Base-by-base conservation (phyloP, 1,140 invertebrate species). In the Pseudoatta argentina region DNA sequence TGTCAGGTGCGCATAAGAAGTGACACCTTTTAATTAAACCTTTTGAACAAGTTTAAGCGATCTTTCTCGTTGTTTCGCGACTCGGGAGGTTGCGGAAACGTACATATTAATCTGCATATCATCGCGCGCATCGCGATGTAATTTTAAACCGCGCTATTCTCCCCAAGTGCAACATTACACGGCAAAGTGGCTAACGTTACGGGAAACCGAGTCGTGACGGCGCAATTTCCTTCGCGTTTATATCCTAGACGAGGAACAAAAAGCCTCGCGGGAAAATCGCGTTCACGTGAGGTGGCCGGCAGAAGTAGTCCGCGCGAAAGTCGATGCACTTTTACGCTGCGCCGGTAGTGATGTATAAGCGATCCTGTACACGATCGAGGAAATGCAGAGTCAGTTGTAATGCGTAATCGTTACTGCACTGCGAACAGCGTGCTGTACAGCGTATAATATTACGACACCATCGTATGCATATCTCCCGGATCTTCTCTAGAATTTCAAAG, bases 321-420 rank as follows among this genome's bases (percentile, higher is more conserved):
- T 81, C 59, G 63, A 71, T 73, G 78, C n/a, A 55, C 57, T 75
- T 48, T 61, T 61, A 53, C 34, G 57, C 48, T 39, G 85, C 72
- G 34, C 44, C 66, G 27, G 53, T 87, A 72, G 85, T 67, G 75
- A 78, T 72, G 88, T 72, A 79, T 78, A 89, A 87, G 51, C 39
- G 85, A 85, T 90, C 66, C 61, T 27, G 14, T 34, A 24, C 53
- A 48, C 72, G 77, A 86, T 78, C 71, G 59, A 89, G 88, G 89
- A 90, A 90, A 63, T 88, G 76, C 71, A 16, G 18, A 67, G 55
- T 51, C 69, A 21, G 71, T 24, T 27, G 27, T 73, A 75, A 55
- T 64, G 59, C 79, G 77, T 82, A 82, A 86, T 90, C 81, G 87
- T 89, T 87, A 90, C 66, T 81, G 71, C 66, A 71, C 66, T 61